Base-by-base conservation (phyloP, 2,888 invertebrate genomes). In the Aleiodes testaceus region DNA sequence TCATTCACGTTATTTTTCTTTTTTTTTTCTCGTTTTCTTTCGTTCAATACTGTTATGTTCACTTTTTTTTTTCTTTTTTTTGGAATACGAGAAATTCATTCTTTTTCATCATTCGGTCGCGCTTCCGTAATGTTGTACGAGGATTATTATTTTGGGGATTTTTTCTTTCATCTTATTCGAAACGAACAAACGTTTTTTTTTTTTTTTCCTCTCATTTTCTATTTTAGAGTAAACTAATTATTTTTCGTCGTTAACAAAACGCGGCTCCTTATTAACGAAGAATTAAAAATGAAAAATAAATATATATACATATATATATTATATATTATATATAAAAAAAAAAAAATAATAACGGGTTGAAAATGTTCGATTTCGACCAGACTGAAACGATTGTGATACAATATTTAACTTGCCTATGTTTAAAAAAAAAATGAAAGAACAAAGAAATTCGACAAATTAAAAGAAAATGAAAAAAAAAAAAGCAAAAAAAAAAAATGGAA, bases 391-490 rank as follows among this genome's bases (percentile, higher is more conserved):
- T 87, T 87, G 86, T 87, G 86, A 87, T 87, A 87, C 84, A 84
- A 85, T 85, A 87, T 86, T 87, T 85, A 87, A 86, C 87, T 87
- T 86, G 86, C 84, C 86, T 87, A 85, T 84, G 86, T 86, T 85
- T 81, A 80, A 81, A 83, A 78, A 74, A 66, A 71, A 72, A 77
- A 65, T n/a, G n/a, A 69, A 66, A 47, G 53, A 64, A 45, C 30
- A 71, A 66, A 65, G 49, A 53, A 42, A 70, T 20, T 47, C 12
- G 50, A 70, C 47, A 26, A 66, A 59, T 14, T 49, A 59, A 67
- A 47, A 45, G 22, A 63, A 67, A n/a, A n/a, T 66, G 59, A 61
- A 70, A 73, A 72, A 73, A 71, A 47, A 45, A 66, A 47, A 66
- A 59, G 44, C n/a, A 30, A 66, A 49, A 36, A 26, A 26, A 26